Evolutionary conservation across 2,888 invertebrate species (phyloP).

Genomic region (Zygothrica quintamaculata): DNA sequence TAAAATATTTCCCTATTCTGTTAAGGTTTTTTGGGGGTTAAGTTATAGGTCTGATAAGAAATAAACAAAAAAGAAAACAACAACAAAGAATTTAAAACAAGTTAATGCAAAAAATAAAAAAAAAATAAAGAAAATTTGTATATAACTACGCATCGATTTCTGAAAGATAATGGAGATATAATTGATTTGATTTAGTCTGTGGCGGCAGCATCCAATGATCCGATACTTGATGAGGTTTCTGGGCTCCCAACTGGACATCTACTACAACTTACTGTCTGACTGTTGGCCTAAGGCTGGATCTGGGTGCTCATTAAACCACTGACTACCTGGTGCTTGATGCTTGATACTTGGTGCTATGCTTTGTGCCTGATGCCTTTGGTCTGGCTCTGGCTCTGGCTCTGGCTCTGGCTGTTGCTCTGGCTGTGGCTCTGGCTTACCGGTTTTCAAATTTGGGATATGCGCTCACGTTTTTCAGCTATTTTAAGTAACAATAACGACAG

Average conservation of each 20-base stretch:
- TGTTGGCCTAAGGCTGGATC: conserved; percentile 46
- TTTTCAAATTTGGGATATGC: conserved; percentile 79
- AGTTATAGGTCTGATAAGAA: conserved; percentile 40
- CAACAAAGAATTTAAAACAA: neutral
- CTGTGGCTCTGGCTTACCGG: too few species aligned
- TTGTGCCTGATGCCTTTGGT: conserved; percentile 64
- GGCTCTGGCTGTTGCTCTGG: conserved; percentile 63
- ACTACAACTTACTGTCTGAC: conserved; percentile 17
- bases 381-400: conserved; percentile 63
- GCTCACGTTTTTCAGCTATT: conserved; percentile 76
- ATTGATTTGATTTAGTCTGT: neutral
- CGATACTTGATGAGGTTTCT: conserved; percentile 12
- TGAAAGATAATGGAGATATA: neutral
- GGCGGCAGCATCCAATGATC: neutral
- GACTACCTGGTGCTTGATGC: conserved; percentile 30
- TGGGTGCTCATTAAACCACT: conserved; percentile 59
- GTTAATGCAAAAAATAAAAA: too few species aligned
- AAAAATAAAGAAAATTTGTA: neutral
- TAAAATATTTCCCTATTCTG: conserved; percentile 22
- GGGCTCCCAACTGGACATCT: conserved; percentile 35
- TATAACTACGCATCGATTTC: neutral
- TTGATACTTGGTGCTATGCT: too few species aligned
- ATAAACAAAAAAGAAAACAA: neutral
- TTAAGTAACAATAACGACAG: conserved; percentile 73
- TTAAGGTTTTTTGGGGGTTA: conserved; percentile 40